Percentiles rank a stretch among this genome's conserved stretches.
phyloP scores from a whole-genome alignment of 1,140 invertebrate genomes.

The Diorhabda sublineata region DNA sequence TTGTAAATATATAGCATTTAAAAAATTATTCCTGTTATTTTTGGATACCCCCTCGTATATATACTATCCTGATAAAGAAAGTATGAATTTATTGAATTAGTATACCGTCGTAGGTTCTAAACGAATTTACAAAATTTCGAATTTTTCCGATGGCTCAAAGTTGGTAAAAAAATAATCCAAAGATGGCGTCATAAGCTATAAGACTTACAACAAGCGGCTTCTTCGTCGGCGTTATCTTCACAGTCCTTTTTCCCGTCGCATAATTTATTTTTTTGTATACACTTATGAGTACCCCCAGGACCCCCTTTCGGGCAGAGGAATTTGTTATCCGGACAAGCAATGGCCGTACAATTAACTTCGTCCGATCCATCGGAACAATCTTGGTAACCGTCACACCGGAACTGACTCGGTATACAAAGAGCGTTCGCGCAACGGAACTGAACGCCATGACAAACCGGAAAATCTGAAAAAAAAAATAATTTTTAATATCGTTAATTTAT shows the following conservation, averaged over 20 bases:
- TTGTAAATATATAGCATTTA: too few relatives aligned
- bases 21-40: too few relatives aligned
- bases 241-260: conserved; percentile 91
- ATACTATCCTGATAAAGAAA: too few relatives aligned
- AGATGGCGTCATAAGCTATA: neutral
- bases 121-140: too few relatives aligned
- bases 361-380: conserved; percentile 86
- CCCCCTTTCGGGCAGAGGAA: conserved; percentile 82
- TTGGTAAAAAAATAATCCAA: neutral
- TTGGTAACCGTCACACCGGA: conserved; percentile 76
- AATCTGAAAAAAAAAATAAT: conserved; percentile 57
- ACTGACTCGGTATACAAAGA: conserved; percentile 82
- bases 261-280: conserved; percentile 81
- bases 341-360: conserved; percentile 83
- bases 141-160: too few relatives aligned
- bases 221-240: conserved; percentile 86
- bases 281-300: conserved; percentile 67
- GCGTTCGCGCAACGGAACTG: conserved; percentile 93
- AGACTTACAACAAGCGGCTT: conserved; percentile 78
- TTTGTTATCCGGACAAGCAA: conserved; percentile 87
- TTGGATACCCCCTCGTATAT: too few relatives aligned
- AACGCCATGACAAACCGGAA: conserved; percentile 82
- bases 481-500: too few relatives aligned
- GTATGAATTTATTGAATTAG: too few relatives aligned
- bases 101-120: too few relatives aligned